phyloP scores from a whole-genome alignment of 2,113 vertebrate species.

The Coracopsis vasa region DNA sequence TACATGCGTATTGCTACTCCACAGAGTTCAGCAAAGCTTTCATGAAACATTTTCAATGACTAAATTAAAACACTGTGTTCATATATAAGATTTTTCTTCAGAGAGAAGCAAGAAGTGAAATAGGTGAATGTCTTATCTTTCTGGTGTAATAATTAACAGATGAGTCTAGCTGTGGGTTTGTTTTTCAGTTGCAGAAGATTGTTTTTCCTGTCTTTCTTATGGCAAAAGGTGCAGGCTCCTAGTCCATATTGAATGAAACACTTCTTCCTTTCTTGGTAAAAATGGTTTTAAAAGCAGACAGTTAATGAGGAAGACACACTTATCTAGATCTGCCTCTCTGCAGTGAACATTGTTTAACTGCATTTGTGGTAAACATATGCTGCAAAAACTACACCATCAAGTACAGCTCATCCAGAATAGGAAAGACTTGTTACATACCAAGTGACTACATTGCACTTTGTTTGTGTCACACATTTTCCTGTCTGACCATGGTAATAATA shows the following conservation, averaged over 20 bases:
- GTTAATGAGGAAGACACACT: neutral
- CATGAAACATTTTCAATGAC: neutral
- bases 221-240: neutral
- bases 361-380: neutral
- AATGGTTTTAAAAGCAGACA: neutral
- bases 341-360: neutral
- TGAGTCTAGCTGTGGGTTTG: neutral
- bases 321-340: neutral
- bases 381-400: neutral
- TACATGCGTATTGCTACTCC: neutral
- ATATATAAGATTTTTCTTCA: neutral
- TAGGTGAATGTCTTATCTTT: neutral
- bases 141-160: slow-evolving; percentile 24
- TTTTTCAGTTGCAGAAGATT: neutral
- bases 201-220: neutral
- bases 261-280: neutral
- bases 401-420: neutral
- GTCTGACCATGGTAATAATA: neutral
- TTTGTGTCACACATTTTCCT: neutral
- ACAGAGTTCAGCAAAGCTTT: neutral
- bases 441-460: neutral
- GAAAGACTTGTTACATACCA: neutral
- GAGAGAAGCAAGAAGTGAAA: neutral
- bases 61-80: neutral
- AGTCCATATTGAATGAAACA: neutral